Evolutionary conservation across 2,797 vertebrate species (phyloP), one percentile per base, ranked within the genome.

Genomic region (Spondyliosoma cantharus): DNA sequence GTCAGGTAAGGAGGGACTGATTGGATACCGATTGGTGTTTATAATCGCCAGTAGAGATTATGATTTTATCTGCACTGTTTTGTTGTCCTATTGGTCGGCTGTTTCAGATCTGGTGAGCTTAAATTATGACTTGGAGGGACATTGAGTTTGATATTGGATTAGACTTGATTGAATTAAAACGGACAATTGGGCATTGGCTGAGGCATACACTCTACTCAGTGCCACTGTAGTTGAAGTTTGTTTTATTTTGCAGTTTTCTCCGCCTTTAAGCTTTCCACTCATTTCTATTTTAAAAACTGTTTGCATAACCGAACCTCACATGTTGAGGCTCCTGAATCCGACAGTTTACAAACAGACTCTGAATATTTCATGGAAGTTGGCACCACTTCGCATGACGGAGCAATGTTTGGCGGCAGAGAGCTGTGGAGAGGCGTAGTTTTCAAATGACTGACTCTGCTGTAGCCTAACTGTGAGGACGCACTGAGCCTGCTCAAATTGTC

Each of bases 391-490:
- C 77, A 81, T 22, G 42, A 46, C 43, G 50, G 68, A 85, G 69
- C 81, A 81, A 69, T 45, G 63, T 73, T 32, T 76, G 65, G 46
- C 75, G 73, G 71, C 75, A 73, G 63, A 68, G 71, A 81, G 53
- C 58, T 72, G 79, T 27, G 68, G 69, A 81, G 64, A 61, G 42
- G 54, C 79, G 78, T 86, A 52, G 7, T 65, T 71, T 82, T 87
- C 82, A 84, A 88, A 74, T 78, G 78, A 82, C 57, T 86, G 78
- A 80, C 54, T 84, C 62, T 61, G 60, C 77, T 78, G 62, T 54
- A 20, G 70, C 65, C 64, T 58, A 46, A 71, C 68, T 84, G 61
- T 17, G 79, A 81, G 71, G 76, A 84, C 3, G 70, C 76, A 64
- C 59, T 59, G 76, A 88, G 81, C 62, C 61, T 60, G 57, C 67